phyloP scores from a whole-genome alignment of 1,140 invertebrate genomes.

The Aricia agestis region DNA sequence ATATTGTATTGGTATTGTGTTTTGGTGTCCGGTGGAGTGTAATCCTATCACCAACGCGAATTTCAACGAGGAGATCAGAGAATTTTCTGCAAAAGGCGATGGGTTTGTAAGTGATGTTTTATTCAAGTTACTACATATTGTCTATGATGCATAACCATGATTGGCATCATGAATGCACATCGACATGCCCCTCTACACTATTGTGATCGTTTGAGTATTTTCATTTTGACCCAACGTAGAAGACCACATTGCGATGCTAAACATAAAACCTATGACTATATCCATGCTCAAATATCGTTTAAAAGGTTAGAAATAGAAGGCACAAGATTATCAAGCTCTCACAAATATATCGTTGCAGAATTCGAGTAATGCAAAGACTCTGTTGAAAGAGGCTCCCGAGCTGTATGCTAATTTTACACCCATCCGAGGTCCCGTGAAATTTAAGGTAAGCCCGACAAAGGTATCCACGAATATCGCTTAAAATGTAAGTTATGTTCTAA shows the following conservation, averaged over 20 bases:
- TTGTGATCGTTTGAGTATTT: too few species aligned
- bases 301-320: not conserved
- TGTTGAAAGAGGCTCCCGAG: constrained; percentile 46
- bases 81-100: constrained; percentile 49
- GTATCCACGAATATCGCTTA: not conserved
- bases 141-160: too few species aligned
- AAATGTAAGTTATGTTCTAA: not conserved
- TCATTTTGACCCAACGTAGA: too few species aligned
- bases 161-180: too few species aligned
- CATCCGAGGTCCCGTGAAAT: constrained; percentile 35
- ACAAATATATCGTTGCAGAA: constrained; percentile 40
- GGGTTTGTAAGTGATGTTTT: constrained; percentile 40
- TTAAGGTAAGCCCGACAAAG: constrained; percentile 44
- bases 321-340: constrained; percentile 12
- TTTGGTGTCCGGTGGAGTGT: constrained; percentile 32
- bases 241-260: too few species aligned
- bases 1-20: constrained; percentile 20
- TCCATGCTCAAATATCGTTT: not conserved
- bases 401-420: constrained; percentile 43
- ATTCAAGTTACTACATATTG: not conserved
- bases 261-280: not conserved
- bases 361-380: constrained; percentile 43
- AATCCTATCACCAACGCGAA: constrained; percentile 48
- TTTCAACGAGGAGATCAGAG: constrained; percentile 55
- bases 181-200: too few species aligned